Conservation (phyloP, 2,888 invertebrate species). For the Danaus chrysippus region DNA sequence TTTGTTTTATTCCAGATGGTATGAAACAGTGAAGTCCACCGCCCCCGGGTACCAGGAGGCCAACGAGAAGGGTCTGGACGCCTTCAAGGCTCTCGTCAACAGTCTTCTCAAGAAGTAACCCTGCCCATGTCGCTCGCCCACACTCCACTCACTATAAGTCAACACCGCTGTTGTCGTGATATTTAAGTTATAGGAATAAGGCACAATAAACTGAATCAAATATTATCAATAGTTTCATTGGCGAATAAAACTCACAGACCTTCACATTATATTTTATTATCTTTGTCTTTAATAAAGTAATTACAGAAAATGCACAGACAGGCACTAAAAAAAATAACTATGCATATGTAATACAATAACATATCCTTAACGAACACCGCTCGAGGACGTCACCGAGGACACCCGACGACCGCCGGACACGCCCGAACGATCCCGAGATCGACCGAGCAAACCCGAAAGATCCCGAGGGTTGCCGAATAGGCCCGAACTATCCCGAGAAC, state of each 20-base stretch:
- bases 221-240: slow-evolving; percentile 29
- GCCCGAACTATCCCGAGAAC: slow-evolving; percentile 10
- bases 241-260: slow-evolving; percentile 45
- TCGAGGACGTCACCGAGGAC: slow-evolving; percentile 39
- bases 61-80: slow-evolving; percentile 77
- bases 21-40: slow-evolving; percentile 62
- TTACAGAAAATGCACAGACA: slow-evolving; percentile 59
- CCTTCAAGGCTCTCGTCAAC: slow-evolving; percentile 73
- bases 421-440: slow-evolving; percentile 21
- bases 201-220: slow-evolving; percentile 54
- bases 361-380: slow-evolving; percentile 68
- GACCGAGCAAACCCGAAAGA: slow-evolving; percentile 11
- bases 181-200: slow-evolving; percentile 49
- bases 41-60: slow-evolving; percentile 76
- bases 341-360: slow-evolving; percentile 77
- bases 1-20: slow-evolving; percentile 53
- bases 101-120: slow-evolving; percentile 65
- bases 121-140: slow-evolving; percentile 12
- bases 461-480: slow-evolving; percentile 11
- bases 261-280: slow-evolving; percentile 77
- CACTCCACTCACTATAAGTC: slow-evolving; percentile 15
- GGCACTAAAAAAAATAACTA: slow-evolving; percentile 79
- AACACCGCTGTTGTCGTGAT: slow-evolving; percentile 33
- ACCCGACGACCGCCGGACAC: slow-evolving; percentile 22
- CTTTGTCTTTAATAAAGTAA: slow-evolving; percentile 79